phyloP scores from a whole-genome alignment of 2,888 invertebrate genomes.

The Cosmia pyralina region DNA sequence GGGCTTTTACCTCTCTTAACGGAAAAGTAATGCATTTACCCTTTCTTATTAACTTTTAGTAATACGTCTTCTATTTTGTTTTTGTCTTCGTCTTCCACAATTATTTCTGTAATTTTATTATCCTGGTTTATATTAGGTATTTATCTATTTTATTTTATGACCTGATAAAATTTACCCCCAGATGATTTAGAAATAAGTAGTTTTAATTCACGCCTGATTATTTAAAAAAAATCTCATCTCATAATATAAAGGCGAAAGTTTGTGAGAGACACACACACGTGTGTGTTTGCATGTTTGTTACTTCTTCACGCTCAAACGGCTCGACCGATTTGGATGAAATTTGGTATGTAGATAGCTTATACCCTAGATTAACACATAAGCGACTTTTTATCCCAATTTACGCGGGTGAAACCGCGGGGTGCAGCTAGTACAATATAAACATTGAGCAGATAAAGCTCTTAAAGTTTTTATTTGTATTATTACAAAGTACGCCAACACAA shows the following conservation, averaged over 20 bases:
- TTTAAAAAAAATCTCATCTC: slow-evolving; percentile 34
- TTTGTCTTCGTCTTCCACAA: background rate
- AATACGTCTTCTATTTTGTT: slow-evolving; percentile 29
- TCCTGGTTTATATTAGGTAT: background rate
- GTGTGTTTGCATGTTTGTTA: no score
- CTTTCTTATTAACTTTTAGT: slow-evolving; percentile 40
- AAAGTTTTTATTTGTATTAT: slow-evolving; percentile 27
- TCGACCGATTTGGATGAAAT: no score
- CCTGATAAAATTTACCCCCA: slow-evolving; percentile 23
- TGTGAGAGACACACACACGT: no score
- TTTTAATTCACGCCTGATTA: slow-evolving; percentile 14
- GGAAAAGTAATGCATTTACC: slow-evolving; percentile 33
- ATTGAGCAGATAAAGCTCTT: slow-evolving; percentile 23
- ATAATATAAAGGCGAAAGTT: no score
- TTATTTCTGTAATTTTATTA: slow-evolving; percentile 19
- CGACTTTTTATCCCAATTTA: no score
- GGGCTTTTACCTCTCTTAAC: slow-evolving; percentile 49
- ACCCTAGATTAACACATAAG: no score
- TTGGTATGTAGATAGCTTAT: no score
- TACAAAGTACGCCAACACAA: slow-evolving; percentile 33
- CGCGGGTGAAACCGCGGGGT: no score
- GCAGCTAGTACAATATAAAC: slow-evolving; percentile 11
- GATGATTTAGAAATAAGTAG: slow-evolving; percentile 9
- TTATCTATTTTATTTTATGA: slow-evolving; percentile 19
- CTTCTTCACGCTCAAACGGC: no score